Evolutionary conservation across 2,888 invertebrate species (phyloP).

Genomic region (Pandemis corylana): DNA sequence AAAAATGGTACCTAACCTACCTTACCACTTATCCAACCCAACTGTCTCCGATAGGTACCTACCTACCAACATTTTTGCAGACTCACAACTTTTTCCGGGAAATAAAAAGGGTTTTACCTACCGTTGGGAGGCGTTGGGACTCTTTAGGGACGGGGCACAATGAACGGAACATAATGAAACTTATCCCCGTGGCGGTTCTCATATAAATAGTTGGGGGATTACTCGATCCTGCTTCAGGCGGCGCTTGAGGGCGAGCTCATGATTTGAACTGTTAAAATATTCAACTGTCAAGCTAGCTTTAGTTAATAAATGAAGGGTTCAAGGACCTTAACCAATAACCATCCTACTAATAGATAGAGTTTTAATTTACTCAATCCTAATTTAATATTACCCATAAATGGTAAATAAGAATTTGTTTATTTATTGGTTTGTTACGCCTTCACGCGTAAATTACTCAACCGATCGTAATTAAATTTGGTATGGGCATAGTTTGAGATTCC

Average conservation of each 20-base stretch:
- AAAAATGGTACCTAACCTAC: too few species aligned
- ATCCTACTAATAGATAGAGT: not conserved
- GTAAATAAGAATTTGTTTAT: too few species aligned
- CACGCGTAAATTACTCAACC: too few species aligned
- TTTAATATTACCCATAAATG: not conserved
- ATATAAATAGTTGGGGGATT: conserved; percentile 57
- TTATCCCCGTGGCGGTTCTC: conserved; percentile 59
- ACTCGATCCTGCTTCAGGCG: conserved; percentile 40
- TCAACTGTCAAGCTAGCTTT: conserved; percentile 7
- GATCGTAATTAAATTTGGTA: too few species aligned
- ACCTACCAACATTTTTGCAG: conserved; percentile 59
- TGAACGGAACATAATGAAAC: conserved; percentile 68
- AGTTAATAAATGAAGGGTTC: not conserved
- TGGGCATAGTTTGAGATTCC: too few species aligned
- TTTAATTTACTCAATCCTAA: not conserved
- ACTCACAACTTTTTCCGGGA: conserved; percentile 57
- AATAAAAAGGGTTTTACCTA: conserved; percentile 66
- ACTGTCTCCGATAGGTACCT: conserved; percentile 42
- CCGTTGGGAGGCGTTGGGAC: conserved; percentile 59
- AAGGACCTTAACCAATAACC: not conserved
- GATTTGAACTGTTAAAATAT: conserved; percentile 7
- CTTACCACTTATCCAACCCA: not conserved
- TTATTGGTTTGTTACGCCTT: too few species aligned
- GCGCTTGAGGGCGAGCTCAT: conserved; percentile 6
- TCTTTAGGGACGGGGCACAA: conserved; percentile 64